phyloP scores from a whole-genome alignment of 2,797 vertebrate genomes.

The Acanthurus lineatus region DNA sequence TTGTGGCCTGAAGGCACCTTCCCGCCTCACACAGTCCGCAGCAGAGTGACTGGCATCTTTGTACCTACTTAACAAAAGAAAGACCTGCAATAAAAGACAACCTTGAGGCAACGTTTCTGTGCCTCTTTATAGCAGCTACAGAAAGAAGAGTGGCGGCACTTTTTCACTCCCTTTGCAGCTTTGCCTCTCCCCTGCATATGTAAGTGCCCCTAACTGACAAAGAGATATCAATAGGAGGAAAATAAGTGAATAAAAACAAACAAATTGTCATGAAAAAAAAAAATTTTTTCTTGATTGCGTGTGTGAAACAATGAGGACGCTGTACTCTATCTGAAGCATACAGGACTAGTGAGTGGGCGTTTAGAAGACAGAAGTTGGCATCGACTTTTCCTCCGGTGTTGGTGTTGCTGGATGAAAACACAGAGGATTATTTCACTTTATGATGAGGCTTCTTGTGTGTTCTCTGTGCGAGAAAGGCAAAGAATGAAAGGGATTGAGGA shows the following conservation, averaged over 20 bases:
- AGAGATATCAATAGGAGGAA: background rate
- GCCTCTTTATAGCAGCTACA: constrained; percentile 47
- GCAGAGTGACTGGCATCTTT: constrained; percentile 64
- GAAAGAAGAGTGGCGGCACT: constrained; percentile 42
- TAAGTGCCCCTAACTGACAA: background rate
- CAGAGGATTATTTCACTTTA: constrained; percentile 56
- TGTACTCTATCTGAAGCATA: constrained; percentile 11
- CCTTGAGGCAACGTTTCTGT: constrained; percentile 59
- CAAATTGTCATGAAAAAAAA: background rate
- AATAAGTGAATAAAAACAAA: constrained; percentile 2
- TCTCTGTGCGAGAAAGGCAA: constrained; percentile 15
- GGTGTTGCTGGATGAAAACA: constrained; percentile 53
- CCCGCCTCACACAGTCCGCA: constrained; percentile 35
- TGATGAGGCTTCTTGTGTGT: constrained; percentile 28
- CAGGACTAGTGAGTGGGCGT: constrained; percentile 46
- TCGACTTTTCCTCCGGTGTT: constrained; percentile 54
- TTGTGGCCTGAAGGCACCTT: constrained; percentile 49
- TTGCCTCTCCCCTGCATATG: constrained; percentile 34
- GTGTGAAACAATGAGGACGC: constrained; percentile 39
- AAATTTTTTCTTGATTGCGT: background rate
- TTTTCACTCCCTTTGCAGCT: constrained; percentile 34
- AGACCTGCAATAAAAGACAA: constrained; percentile 59
- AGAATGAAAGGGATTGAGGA: constrained; percentile 47
- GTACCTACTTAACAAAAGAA: constrained; percentile 63
- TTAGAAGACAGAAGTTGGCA: constrained; percentile 52